Evolutionary conservation across 2,113 vertebrate species (phyloP), one percentile per base, ranked within the genome.

Genomic region (Spheniscus mendiculus): DNA sequence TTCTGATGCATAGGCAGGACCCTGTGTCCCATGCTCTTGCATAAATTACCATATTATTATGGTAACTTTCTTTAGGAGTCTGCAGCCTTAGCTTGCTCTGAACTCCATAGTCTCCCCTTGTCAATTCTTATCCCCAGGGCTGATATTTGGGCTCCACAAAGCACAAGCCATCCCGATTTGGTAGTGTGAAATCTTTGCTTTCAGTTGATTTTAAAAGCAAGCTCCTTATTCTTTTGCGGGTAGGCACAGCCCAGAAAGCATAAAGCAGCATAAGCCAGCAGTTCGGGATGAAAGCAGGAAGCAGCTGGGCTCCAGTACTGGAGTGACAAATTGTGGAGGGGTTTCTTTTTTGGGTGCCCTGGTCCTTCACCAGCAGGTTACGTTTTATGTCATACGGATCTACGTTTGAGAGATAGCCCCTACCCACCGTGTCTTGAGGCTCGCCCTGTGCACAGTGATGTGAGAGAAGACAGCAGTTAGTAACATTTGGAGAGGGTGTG

Each of bases 181-280:
- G 63, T 80, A 86, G 96, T 96, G 91, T 97, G 97, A 97, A 94
- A 96, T 97, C 84, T 89, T 78, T 74, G 89, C 91, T 95, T 96
- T 96, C 89, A 96, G 4, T 21, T 89, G 72, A 72, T 93, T 79
- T 89, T 91, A 45, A 95, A 91, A 93, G 93, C 9, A 3, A 67
- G 70, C 69, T 85, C 61, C 58, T 45, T 58, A 82, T 92, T 94
- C 82, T 88, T 93, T 59, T 63, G n/a, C 0, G 19, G 38, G 45
- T 89, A 36, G 87, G 63, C 78, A 73, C 22, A 96, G 87, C 73
- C 81, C 82, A 65, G 91, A 47, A 85, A 73, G 63, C 73, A 55
- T 34, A 82, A 92, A 91, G 73, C 9, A 4, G 56, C 2, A 0
- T 42, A 58, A 80, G 50, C 42, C 76, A 77, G 59, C 83, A 83